A percentile compares a stretch with the other conserved stretches of the same genome.
Evolutionary conservation across 2,888 invertebrate species (phyloP).

Genomic region (Caenorhabditis drosophilae): DNA sequence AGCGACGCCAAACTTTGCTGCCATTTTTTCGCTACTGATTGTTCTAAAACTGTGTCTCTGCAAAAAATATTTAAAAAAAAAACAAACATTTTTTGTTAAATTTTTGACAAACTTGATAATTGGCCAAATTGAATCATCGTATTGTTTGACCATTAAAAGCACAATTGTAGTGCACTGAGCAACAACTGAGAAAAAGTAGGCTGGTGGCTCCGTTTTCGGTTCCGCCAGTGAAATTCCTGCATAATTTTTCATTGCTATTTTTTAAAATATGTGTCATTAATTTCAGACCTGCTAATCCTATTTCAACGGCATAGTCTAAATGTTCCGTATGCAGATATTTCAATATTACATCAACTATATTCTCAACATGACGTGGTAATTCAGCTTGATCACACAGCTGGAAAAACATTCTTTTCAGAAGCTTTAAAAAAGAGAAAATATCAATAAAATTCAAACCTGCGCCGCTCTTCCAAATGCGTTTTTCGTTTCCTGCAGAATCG

Average conservation of each 20-base stretch:
- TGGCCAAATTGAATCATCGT: slow-evolving; percentile 85
- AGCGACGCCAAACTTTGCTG: slow-evolving; percentile 84
- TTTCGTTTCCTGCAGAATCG: slow-evolving; percentile 83
- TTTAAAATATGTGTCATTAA: slow-evolving; percentile 3
- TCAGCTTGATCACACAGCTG: slow-evolving; percentile 83
- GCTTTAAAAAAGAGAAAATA: slow-evolving; percentile 5
- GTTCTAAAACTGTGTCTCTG: slow-evolving; percentile 85
- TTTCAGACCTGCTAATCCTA: slow-evolving; percentile 79
- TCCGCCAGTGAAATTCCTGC: slow-evolving; percentile 75
- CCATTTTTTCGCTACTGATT: slow-evolving; percentile 86
- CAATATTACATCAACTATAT: slow-evolving; percentile 82
- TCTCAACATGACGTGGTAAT: slow-evolving; percentile 76
- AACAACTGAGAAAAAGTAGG: slow-evolving; percentile 87
- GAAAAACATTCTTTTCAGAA: slow-evolving; percentile 9
- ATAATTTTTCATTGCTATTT: slow-evolving; percentile 9
- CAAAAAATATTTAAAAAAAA: slow-evolving; percentile 53
- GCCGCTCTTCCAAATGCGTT: slow-evolving; percentile 76
- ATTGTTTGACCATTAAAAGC: slow-evolving; percentile 89
- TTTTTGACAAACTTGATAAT: slow-evolving; percentile 83
- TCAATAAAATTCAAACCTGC: no score
- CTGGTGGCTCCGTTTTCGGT: slow-evolving; percentile 84
- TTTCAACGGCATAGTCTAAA: slow-evolving; percentile 92
- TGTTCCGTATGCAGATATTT: slow-evolving; percentile 87
- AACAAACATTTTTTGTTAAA: no score
- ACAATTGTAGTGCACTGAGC: slow-evolving; percentile 91